Evolutionary conservation across 2,113 vertebrate species (phyloP), one percentile per base, ranked within the genome.

Genomic region (Neoarius graeffei): DNA sequence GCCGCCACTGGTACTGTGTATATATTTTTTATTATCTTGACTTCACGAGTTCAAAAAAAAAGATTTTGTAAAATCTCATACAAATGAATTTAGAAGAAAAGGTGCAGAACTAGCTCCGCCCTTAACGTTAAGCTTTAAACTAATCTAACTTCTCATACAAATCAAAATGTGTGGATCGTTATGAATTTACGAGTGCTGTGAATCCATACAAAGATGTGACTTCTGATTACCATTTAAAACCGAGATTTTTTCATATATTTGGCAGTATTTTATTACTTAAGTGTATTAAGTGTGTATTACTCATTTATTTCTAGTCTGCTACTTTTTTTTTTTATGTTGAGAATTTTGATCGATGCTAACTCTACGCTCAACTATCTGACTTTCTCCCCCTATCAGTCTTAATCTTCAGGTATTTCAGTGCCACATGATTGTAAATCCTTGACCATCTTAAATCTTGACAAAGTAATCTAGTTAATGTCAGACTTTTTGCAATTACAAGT

Each of bases 401-500:
- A 93, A 93, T 94, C 91, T 91, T 87, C 91, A 84, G 91, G 87
- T 93, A 93, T 93, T 92, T 91, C 91, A 85, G 86, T 74, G 91
- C 91, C 90, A 85, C 90, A 87, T 86, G 91, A 94, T 92, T 93
- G 91, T 91, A 95, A 95, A 96, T 94, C 93, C 94, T 93, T 92
- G 92, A 94, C 88, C 92, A 94, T 94, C 93, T 93, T 95, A 94
- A 95, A 95, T 95, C 94, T 94, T 95, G 94, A 94, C 96, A 97
- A 97, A 96, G 95, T 96, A 96, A 97, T 97, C 96, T 96, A 95
- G 96, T 94, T 96, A 97, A 97, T 97, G 96, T 95, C 94, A 95
- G 94, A 93, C 93, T 95, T 94, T 96, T 96, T 94, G 96, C 94
- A 95, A 98, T 97, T 97, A 97, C 97, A 97, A 96, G 95, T 96